Conservation (phyloP, 1,140 invertebrate genomes). For the Pachypeltis micranthus region DNA sequence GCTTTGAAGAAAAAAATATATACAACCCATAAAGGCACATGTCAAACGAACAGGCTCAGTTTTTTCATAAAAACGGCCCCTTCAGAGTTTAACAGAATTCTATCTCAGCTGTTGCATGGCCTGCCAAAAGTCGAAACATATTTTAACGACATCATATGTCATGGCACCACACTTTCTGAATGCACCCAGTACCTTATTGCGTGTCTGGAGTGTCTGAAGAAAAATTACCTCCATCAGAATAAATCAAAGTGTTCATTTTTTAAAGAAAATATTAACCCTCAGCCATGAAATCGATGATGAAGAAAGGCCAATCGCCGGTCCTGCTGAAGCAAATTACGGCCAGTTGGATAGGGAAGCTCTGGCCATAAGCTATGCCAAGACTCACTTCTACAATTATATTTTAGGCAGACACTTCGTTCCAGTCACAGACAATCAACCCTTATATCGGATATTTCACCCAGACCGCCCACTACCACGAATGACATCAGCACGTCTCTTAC, state of each 20-base stretch:
- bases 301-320: no score
- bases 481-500: constrained; percentile 30
- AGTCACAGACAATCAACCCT: not conserved
- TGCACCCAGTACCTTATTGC: not conserved
- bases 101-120: not conserved
- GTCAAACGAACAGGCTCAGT: no score
- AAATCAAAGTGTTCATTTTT: not conserved
- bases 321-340: not conserved
- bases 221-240: not conserved
- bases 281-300: not conserved
- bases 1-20: no score
- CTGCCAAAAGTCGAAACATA: not conserved
- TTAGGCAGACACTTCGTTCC: not conserved
- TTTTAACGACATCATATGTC: constrained; percentile 12
- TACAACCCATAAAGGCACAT: no score
- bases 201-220: no score
- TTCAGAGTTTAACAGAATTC: no score
- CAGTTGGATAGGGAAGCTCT: not conserved
- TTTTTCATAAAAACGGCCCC: no score
- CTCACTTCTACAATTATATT: not conserved
- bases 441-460: constrained; percentile 22
- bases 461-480: constrained; percentile 29
- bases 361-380: not conserved
- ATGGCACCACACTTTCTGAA: not conserved
- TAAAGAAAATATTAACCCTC: not conserved